phyloP scores from a whole-genome alignment of 2,888 invertebrate species.

The Endomychus coccineus region DNA sequence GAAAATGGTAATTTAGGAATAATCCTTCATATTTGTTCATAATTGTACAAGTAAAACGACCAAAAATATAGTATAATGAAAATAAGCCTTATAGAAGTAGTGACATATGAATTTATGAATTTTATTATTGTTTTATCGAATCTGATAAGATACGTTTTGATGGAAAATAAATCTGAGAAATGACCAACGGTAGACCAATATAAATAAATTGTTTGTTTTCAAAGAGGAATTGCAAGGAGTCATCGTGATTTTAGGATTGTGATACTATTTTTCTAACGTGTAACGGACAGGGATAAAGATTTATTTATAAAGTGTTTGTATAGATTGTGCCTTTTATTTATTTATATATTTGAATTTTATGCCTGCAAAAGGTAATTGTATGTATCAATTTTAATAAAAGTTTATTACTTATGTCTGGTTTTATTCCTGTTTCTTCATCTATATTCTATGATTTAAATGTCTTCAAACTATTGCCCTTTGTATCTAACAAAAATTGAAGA shows the following conservation, averaged over 20 bases:
- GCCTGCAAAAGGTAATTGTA: slow-evolving; percentile 34
- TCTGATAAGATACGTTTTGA: neutral
- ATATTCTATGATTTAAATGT: too few relatives aligned
- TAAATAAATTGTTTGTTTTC: too few relatives aligned
- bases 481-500: too few relatives aligned
- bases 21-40: slow-evolving; percentile 15
- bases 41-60: slow-evolving; percentile 35
- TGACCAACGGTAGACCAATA: slow-evolving; percentile 13
- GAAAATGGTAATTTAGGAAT: neutral
- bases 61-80: slow-evolving; percentile 35
- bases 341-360: slow-evolving; percentile 35
- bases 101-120: slow-evolving; percentile 11
- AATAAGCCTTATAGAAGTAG: slow-evolving; percentile 38
- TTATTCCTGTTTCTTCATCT: too few relatives aligned
- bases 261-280: slow-evolving; percentile 43
- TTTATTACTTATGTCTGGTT: slow-evolving; percentile 27
- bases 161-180: too few relatives aligned
- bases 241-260: slow-evolving; percentile 35
- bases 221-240: slow-evolving; percentile 12
- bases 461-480: too few relatives aligned
- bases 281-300: slow-evolving; percentile 29
- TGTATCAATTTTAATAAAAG: slow-evolving; percentile 38
- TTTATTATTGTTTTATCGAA: slow-evolving; percentile 1
- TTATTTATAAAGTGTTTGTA: slow-evolving; percentile 38
- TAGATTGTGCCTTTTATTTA: slow-evolving; percentile 45